Conservation (phyloP, 2,113 vertebrate genomes). For the Hemicordylus capensis region DNA sequence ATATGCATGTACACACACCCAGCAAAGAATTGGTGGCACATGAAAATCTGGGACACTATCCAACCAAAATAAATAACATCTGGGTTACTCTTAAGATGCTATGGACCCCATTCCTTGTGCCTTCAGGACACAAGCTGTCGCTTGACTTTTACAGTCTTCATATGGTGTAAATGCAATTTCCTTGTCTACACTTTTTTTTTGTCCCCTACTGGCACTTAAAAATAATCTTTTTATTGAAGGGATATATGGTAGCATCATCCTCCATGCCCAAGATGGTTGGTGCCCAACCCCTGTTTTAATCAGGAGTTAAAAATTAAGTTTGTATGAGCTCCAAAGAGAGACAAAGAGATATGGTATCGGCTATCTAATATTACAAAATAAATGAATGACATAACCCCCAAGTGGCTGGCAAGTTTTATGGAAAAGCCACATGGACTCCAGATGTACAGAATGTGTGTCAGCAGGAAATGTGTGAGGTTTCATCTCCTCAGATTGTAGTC, state of each 20-base stretch:
- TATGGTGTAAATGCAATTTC: not conserved
- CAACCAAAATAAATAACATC: not conserved
- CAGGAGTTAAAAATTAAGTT: not conserved
- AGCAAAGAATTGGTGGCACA: too few relatives aligned
- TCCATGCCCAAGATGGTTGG: accelerated
- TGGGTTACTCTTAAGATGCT: not conserved
- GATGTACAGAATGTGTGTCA: not conserved
- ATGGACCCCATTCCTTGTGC: not conserved
- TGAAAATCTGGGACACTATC: not conserved
- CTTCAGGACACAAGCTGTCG: not conserved
- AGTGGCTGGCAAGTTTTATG: not conserved
- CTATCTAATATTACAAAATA: not conserved
- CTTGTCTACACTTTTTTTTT: not conserved
- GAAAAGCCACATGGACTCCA: not conserved
- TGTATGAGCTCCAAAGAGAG: accelerated
- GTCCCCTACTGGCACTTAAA: not conserved
- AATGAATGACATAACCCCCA: not conserved
- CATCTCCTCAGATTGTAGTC: not conserved
- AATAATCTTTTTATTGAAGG: accelerated
- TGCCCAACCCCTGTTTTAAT: too few relatives aligned
- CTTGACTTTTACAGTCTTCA: not conserved
- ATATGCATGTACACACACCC: too few relatives aligned
- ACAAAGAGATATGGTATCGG: not conserved
- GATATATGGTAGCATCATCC: not conserved
- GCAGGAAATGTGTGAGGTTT: not conserved